phyloP scores from a whole-genome alignment of 2,113 vertebrate genomes.

The Triplophysa dalaica region DNA sequence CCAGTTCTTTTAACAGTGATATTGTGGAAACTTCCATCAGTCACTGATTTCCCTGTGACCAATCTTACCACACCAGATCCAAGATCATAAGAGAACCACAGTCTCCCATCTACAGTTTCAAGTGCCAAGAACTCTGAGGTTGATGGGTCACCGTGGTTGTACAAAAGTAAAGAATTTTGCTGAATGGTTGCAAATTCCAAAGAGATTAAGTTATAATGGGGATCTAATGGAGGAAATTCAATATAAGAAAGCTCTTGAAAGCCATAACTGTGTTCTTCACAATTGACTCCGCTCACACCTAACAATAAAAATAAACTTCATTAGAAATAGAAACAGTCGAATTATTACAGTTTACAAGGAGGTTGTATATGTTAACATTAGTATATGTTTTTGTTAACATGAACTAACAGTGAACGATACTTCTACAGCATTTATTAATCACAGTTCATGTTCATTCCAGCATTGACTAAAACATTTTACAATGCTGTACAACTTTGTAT shows the following conservation, averaged over 20 bases:
- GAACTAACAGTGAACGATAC: no score
- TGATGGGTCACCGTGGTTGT: conserved; percentile 63
- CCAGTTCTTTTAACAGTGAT: conserved; percentile 70
- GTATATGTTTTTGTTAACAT: no score
- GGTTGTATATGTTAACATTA: no score
- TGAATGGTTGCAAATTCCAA: conserved; percentile 74
- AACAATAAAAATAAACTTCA: conserved; percentile 21
- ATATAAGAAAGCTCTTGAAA: conserved; percentile 77
- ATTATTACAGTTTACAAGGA: no score
- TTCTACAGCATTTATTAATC: no score
- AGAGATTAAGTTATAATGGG: conserved; percentile 73
- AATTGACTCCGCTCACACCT: conserved; percentile 69
- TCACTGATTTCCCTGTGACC: conserved; percentile 67
- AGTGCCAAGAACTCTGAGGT: conserved; percentile 73
- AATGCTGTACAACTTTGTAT: no score
- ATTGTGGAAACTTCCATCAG: conserved; percentile 75
- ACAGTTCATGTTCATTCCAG: no score
- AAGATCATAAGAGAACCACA: conserved; percentile 71
- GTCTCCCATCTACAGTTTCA: conserved; percentile 68
- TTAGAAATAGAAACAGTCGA: no score
- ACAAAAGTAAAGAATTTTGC: conserved; percentile 70
- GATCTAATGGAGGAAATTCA: conserved; percentile 73
- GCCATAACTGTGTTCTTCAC: conserved; percentile 72
- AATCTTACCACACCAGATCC: conserved; percentile 71
- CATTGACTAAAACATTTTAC: no score